A percentile compares a stretch with the other conserved stretches of the same genome.
Evolutionary conservation across 2,113 vertebrate genomes (phyloP).

Genomic region (Plecotus auritus): DNA sequence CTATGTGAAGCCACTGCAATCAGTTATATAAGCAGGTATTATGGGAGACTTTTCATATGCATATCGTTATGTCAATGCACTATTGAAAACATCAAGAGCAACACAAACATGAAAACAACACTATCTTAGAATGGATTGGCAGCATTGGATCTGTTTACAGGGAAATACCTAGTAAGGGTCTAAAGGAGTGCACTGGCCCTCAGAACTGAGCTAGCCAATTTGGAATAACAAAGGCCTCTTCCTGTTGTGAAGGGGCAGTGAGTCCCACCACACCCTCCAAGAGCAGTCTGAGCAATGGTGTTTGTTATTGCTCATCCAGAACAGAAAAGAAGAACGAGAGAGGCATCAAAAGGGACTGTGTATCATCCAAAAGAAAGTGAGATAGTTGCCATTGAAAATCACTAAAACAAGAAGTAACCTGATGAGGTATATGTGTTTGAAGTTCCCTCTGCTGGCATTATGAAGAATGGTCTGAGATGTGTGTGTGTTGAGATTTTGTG

Average conservation of each 20-base stretch:
- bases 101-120: not conserved
- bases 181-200: not conserved
- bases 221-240: not conserved
- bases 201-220: not conserved
- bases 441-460: not conserved
- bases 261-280: not conserved
- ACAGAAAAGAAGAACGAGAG: not conserved
- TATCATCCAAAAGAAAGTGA: not conserved
- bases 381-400: not conserved
- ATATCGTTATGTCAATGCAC: not conserved
- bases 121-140: not conserved
- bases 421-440: not conserved
- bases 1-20: constrained; percentile 52
- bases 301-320: not conserved
- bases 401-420: not conserved
- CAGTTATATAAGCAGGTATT: constrained; percentile 62
- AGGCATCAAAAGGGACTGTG: not conserved
- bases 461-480: not conserved
- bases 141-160: not conserved
- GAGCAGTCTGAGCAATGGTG: not conserved
- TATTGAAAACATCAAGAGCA: constrained; percentile 41
- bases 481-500: not conserved
- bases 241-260: not conserved
- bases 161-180: not conserved
- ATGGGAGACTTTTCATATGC: constrained; percentile 40